Percentiles rank a stretch among this genome's conserved stretches.
Evolutionary conservation across 2,797 vertebrate species (phyloP).

Genomic region (Falco cherrug): DNA sequence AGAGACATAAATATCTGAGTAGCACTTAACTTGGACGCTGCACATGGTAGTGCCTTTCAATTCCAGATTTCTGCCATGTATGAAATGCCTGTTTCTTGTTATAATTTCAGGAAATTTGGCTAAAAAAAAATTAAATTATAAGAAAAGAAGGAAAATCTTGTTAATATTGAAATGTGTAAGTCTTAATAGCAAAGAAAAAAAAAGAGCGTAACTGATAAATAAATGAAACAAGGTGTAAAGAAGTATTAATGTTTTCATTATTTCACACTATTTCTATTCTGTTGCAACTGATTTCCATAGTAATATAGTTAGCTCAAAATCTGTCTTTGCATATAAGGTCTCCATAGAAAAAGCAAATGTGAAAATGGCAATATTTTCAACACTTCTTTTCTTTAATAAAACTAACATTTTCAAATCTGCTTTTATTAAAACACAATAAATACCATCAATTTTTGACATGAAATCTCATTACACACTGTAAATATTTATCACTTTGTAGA

Average conservation of each 20-base stretch:
- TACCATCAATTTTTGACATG: slow-evolving; percentile 81
- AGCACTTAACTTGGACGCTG: slow-evolving; percentile 55
- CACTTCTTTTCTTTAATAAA: slow-evolving; percentile 81
- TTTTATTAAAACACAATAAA: slow-evolving; percentile 84
- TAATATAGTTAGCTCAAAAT: slow-evolving; percentile 82
- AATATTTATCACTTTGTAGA: slow-evolving; percentile 82
- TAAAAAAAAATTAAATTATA: slow-evolving; percentile 38
- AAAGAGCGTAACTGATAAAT: slow-evolving; percentile 73
- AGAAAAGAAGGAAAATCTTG: slow-evolving; percentile 56
- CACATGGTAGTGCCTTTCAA: slow-evolving; percentile 15
- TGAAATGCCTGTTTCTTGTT: slow-evolving; percentile 53
- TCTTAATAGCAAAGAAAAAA: background rate
- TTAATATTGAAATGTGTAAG: slow-evolving; percentile 57
- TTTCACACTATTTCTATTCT: slow-evolving; percentile 78
- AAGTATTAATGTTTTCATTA: slow-evolving; percentile 82
- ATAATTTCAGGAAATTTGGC: slow-evolving; percentile 58
- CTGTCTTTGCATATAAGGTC: slow-evolving; percentile 79
- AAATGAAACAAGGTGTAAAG: slow-evolving; percentile 81
- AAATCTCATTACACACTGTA: slow-evolving; percentile 81
- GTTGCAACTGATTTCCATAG: slow-evolving; percentile 81
- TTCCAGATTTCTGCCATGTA: slow-evolving; percentile 38
- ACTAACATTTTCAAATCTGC: slow-evolving; percentile 78
- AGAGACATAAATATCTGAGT: slow-evolving; percentile 34
- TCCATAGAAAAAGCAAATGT: slow-evolving; percentile 80
- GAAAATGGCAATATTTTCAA: slow-evolving; percentile 80